Evolutionary conservation across 2,888 invertebrate species (phyloP).

Genomic region (Watsonalla cultraria): DNA sequence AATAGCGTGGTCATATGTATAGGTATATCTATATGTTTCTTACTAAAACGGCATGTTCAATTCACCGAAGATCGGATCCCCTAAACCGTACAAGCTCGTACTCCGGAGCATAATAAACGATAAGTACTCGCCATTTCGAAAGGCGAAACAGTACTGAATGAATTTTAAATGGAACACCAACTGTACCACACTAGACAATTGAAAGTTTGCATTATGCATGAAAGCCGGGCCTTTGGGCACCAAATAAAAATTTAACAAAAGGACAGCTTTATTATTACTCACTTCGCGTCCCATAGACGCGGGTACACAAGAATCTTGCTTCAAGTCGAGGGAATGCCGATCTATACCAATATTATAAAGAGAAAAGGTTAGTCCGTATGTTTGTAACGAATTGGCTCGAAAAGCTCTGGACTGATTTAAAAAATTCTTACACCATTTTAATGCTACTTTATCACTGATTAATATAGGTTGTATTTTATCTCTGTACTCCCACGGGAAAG

Average conservation of each 20-base stretch:
- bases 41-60: not conserved
- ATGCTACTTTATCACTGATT: too few species aligned
- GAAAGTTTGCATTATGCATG: slow-evolving; percentile 65
- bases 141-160: slow-evolving; percentile 31
- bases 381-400: too few species aligned
- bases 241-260: slow-evolving; percentile 4
- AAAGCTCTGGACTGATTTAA: too few species aligned
- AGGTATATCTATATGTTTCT: not conserved
- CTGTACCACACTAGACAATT: slow-evolving; percentile 50
- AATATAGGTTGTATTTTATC: too few species aligned
- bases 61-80: not conserved
- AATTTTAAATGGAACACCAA: slow-evolving; percentile 45
- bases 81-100: not conserved
- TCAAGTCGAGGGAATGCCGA: too few species aligned
- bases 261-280: not conserved
- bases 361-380: too few species aligned
- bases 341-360: too few species aligned
- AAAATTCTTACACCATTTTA: too few species aligned
- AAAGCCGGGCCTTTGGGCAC: slow-evolving; percentile 18
- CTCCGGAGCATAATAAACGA: not conserved
- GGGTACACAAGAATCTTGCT: not conserved
- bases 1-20: too few species aligned
- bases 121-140: not conserved
- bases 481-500: too few species aligned
- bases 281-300: not conserved